Base-by-base conservation (phyloP, 2,113 vertebrate genomes). In the Oxyruncus cristatus region DNA sequence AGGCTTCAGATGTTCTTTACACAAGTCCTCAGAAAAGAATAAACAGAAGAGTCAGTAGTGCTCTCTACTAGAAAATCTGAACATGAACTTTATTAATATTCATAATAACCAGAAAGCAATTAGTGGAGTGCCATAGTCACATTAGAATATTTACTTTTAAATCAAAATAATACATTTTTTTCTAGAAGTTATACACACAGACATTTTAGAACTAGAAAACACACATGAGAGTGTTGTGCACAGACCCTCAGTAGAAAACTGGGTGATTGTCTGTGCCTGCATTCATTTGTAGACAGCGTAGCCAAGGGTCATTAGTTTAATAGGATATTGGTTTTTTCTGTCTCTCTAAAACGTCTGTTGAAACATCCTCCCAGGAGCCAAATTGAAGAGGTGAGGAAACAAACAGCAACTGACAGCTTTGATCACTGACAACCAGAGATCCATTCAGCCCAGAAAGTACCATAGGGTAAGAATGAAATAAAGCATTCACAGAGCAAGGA, bases 271-370 rank as follows among this genome's bases (percentile, higher is more conserved):
- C 80, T 93, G 71, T 95, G 92, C 93, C 91, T 96, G 80, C 77
- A 59, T 93, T 95, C 42, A 28, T 90, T 91, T 68, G 73, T 94
- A 94, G 96, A 89, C 93, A 67, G 95, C 96, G 87, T 70, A 83
- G 96, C 93, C 91, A 95, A 98, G 97, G 98, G 97, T 98, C 97
- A 97, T 98, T 98, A 98, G 98, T 97, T 98, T 98, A 97, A 98
- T 97, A 96, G 97, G 97, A 96, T 97, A 98, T 97, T 98, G 97
- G 2, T 72, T 96, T 97, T 97, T 97, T 97, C 96, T 97, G 89
- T 96, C 94, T 97, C 93, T 98, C 97, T 97, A 94, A 97, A 98
- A 96, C 72, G 88, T 98, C 97, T 98, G 96, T 97, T 97, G 97
- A 97, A 98, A 97, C 97, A 97, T 97, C 96, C 92, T 98, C 95